Evolutionary conservation across 2,888 invertebrate genomes (phyloP), one percentile per base, ranked within the genome.

Genomic region (Eupithecia vulgata): DNA sequence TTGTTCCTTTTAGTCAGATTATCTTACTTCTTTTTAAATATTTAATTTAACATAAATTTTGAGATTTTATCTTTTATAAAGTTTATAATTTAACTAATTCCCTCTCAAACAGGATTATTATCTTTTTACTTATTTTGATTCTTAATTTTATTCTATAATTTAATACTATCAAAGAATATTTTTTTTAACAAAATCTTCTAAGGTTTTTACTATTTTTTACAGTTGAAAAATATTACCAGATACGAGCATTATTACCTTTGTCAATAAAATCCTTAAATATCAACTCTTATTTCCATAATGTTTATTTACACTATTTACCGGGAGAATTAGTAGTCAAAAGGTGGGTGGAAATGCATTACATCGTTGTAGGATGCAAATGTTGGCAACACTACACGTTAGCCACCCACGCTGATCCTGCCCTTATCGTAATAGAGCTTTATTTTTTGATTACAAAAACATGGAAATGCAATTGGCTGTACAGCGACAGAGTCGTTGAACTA

Each of bases 281-380:
- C 68, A 69, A 74, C 75, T 73, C 75, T 78, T 84, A 83, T 84
- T 85, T 83, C 82, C 74, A 68, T 68, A 59, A 64, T 42, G 77
- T 79, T 81, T 81, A 76, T 80, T 79, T 82, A 77, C 71, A 69
- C 67, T 73, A 80, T 70, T 70, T 76, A 79, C 77, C 77, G 76
- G 76, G 80, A 79, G 78, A 75, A 83, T 81, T 79, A 71, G 81
- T 76, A 81, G 74, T 71, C 62, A 62, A 48, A 72, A 17, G 21
- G 89, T 89, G 85, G 89, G 89, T 82, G 87, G 85, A 80, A 84
- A 83, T 83, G 83, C 83, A 85, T 83, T 83, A 62, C 77, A 82
- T 84, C 82, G 78, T 73, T 80, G 83, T 81, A 81, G 81, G 85
- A 90, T 89, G 89, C 88, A 87, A 89, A 89, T 90, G 74, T 79